Evolutionary conservation across 2,888 invertebrate genomes (phyloP).

Genomic region (Drosophila leonis): DNA sequence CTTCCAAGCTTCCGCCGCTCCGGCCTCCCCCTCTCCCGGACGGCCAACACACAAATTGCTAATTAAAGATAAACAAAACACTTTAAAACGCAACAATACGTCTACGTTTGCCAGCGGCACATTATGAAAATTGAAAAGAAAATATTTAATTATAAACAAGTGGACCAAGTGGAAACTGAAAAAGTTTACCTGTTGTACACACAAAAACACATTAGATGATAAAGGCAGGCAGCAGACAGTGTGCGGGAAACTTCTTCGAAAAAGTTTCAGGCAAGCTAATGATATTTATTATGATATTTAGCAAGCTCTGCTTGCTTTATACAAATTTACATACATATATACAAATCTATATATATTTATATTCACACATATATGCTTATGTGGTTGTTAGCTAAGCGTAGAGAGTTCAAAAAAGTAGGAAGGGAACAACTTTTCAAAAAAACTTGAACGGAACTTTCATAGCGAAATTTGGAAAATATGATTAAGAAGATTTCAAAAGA

Average conservation of each 20-base stretch:
- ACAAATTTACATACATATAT: not conserved
- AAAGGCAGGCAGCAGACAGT: not conserved
- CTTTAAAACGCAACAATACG: constrained; percentile 54
- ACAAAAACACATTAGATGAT: constrained; percentile 12
- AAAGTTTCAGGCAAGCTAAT: constrained; percentile 21
- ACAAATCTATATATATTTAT: not conserved
- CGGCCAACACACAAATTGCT: constrained; percentile 49
- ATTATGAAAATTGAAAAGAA: constrained; percentile 62
- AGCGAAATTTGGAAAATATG: not conserved
- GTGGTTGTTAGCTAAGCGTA: not conserved
- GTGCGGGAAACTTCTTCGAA: not conserved
- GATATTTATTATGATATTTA: constrained; percentile 41
- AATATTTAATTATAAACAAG: constrained; percentile 66
- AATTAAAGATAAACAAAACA: constrained; percentile 73
- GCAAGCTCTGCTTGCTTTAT: not conserved
- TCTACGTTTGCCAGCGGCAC: constrained; percentile 12
- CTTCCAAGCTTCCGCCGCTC: not conserved
- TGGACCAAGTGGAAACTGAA: constrained; percentile 34
- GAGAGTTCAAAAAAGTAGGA: not conserved
- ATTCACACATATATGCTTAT: not conserved
- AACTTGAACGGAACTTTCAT: not conserved
- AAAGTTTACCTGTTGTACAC: constrained; percentile 60
- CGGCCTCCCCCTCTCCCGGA: not conserved
- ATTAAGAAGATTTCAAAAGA: not conserved
- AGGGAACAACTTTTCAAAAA: not conserved